phyloP scores from a whole-genome alignment of 2,888 invertebrate genomes.

The Eupsilia transversa region DNA sequence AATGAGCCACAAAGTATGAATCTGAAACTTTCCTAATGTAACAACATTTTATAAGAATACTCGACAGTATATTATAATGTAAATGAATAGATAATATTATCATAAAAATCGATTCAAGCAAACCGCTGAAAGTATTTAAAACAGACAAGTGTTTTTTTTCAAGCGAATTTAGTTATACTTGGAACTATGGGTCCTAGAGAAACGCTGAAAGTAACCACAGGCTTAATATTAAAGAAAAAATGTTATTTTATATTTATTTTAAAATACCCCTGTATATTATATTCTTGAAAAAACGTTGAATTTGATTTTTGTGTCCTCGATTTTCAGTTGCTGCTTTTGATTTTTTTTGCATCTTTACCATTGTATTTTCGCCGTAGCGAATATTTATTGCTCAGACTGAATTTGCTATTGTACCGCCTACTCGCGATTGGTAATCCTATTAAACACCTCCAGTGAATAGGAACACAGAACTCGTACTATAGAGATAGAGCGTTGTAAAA shows the following conservation, averaged over 20 bases:
- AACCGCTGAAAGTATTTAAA: slow-evolving; percentile 9
- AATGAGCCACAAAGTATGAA: not conserved
- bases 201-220: not conserved
- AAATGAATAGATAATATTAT: slow-evolving; percentile 7
- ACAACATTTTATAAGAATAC: not conserved
- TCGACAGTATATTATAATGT: not conserved
- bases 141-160: not conserved
- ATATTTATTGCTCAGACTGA: slow-evolving; percentile 6
- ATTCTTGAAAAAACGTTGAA: not conserved
- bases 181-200: not conserved
- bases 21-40: not conserved
- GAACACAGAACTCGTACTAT: not conserved
- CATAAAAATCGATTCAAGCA: not conserved
- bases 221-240: not conserved
- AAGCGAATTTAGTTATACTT: not conserved
- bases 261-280: not conserved
- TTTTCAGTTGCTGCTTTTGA: slow-evolving; percentile 4
- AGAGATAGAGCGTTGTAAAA: not conserved
- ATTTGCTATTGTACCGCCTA: not conserved
- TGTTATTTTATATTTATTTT: not conserved
- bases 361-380: slow-evolving; percentile 41
- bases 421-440: slow-evolving; percentile 4
- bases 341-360: not conserved
- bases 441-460: not conserved
- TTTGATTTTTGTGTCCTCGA: not conserved